phyloP scores from a whole-genome alignment of 2,888 invertebrate genomes.

The Lymantria dispar region DNA sequence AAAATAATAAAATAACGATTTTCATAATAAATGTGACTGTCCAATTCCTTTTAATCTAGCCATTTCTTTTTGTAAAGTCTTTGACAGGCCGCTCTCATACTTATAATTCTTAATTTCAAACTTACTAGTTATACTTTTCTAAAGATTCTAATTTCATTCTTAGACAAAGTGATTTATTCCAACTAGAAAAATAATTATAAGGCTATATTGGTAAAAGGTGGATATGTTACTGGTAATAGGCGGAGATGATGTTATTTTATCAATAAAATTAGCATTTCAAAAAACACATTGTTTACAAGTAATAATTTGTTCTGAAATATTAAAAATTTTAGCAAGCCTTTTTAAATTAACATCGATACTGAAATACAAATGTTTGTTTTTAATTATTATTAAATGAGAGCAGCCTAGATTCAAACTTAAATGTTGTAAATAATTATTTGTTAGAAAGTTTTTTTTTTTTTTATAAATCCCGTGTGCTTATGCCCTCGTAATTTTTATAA shows the following conservation, averaged over 20 bases:
- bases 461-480: constrained; percentile 21
- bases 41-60: constrained; percentile 13
- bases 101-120: background rate
- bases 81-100: constrained; percentile 17
- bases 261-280: no score
- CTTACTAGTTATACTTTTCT: no score
- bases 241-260: no score
- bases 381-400: constrained; percentile 13
- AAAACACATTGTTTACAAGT: no score
- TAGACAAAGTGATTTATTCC: no score
- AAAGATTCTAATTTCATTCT: no score
- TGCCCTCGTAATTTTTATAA: constrained; percentile 37
- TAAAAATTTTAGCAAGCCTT: no score
- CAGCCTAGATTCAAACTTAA: constrained; percentile 6
- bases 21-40: constrained; percentile 30
- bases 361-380: background rate
- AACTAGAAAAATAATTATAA: no score
- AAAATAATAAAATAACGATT: constrained; percentile 36
- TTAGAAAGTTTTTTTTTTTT: constrained; percentile 16
- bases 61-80: background rate
- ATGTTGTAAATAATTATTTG: constrained; percentile 28
- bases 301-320: no score
- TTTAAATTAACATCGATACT: no score
- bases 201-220: no score
- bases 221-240: no score